Base-by-base conservation (phyloP, 2,888 invertebrate species). In the Acronicta psi region DNA sequence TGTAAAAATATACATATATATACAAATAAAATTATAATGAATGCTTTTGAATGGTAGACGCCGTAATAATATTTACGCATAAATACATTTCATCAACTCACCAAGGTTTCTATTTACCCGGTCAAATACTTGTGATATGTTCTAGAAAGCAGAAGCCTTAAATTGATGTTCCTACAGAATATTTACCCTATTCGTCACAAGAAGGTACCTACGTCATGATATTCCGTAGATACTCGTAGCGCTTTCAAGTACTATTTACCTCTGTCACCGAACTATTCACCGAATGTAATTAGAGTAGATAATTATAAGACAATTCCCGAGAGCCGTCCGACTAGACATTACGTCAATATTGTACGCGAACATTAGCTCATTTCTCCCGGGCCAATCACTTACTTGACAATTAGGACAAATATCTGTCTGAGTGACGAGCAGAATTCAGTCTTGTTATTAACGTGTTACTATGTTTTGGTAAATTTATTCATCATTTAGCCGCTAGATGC, bases 361-460 rank as follows among this genome's bases (percentile, higher is more conserved):
- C 83, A 87, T 89, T 85, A 84, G 82, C 74, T 84, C 77, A 90
- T 88, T 88, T 86, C 89, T 86, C 88, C 38, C 62, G 84, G 81
- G 87, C 66, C 72, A 68, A 68, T 68, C 67, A 83, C 81, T 86
- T 81, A 81, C 69, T 66, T 73, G 73, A 67, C 85, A 87, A 89
- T 89, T 88, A 84, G 70, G 70, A 61, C 71, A 75, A 79, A 78
- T 73, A 78, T 77, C 75, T 71, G 70, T 65, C 67, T 60, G 59
- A 71, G 52, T 81, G 76, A 77, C 73, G 61, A 54, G 44, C 50
- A 51, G 36, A 50, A 68, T 66, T 63, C 45, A 54, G 52, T 66
- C 41, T 53, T 7, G 29, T 37, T 56, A 45, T 36, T 47, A 43
- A 31, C 37, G 41, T 25, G 14, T 45, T 41, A 41, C 18, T 3